phyloP scores from a whole-genome alignment of 2,113 vertebrate genomes.

The Platycercus adscitus region DNA sequence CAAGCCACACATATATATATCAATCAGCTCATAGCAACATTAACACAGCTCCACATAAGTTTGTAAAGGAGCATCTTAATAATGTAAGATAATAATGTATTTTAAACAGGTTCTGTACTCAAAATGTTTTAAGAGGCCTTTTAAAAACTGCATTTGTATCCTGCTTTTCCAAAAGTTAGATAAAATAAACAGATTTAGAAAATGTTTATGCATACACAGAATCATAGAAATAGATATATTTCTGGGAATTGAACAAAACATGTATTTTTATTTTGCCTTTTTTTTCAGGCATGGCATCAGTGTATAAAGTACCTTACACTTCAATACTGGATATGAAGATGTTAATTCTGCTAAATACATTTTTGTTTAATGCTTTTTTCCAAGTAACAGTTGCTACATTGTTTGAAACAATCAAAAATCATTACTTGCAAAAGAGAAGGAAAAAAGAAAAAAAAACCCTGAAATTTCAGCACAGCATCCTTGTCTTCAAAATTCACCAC shows the following conservation, averaged over 20 bases:
- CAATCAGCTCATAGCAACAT: neutral
- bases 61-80: neutral
- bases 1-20: neutral
- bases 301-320: neutral
- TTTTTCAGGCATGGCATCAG: neutral
- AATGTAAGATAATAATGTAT: neutral
- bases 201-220: neutral
- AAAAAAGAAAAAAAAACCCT: neutral
- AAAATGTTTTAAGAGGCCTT: neutral
- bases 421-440: neutral
- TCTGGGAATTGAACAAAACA: neutral
- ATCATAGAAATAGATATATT: neutral
- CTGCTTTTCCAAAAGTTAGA: neutral
- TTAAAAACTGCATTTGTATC: neutral
- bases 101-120: neutral
- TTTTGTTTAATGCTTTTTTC: neutral
- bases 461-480: neutral
- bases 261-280: neutral
- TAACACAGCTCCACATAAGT: neutral
- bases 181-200: neutral
- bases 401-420: neutral
- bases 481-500: neutral
- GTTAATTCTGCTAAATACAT: neutral
- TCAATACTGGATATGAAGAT: neutral
- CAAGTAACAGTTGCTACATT: neutral